These are phyloP conservation scores for Ceratosolen fusciceps DNA, from an alignment of 1,140 invertebrate species.

Conservation along the genomic window DNA sequence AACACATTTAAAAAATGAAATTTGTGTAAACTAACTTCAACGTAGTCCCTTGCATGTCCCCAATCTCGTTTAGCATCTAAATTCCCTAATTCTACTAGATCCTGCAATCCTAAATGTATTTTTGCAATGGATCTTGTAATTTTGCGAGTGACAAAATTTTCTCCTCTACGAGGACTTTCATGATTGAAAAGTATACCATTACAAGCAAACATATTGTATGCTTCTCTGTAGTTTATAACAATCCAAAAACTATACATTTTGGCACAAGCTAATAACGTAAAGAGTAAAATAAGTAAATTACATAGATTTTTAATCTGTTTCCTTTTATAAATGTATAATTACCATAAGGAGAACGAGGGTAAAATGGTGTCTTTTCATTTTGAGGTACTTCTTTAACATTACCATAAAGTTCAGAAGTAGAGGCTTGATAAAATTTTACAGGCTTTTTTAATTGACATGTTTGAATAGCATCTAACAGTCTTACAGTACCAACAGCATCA, in stretches of 20 bases:
- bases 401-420: slow-evolving; percentile 98
- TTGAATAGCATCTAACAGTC: slow-evolving; percentile 95
- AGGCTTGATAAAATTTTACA: slow-evolving; percentile 97
- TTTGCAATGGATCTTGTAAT: slow-evolving; percentile 98
- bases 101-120: slow-evolving; percentile 89
- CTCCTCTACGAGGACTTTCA: slow-evolving; percentile 96
- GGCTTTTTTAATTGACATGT: slow-evolving; percentile 89
- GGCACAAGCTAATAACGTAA: slow-evolving; percentile 85
- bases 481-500: slow-evolving; percentile 96
- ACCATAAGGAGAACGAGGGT: slow-evolving; percentile 99
- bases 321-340: slow-evolving; percentile 52
- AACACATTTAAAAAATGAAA: slow-evolving; percentile 5
- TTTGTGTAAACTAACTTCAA: slow-evolving; percentile 79
- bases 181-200: slow-evolving; percentile 99
- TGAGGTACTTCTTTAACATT: slow-evolving; percentile 97
- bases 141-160: slow-evolving; percentile 99
- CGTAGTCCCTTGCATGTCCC: slow-evolving; percentile 99
- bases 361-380: slow-evolving; percentile 98
- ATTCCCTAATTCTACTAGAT: slow-evolving; percentile 94
- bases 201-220: slow-evolving; percentile 97
- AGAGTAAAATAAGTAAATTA: slow-evolving; percentile 22
- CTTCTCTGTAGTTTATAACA: slow-evolving; percentile 97
- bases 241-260: slow-evolving; percentile 99
- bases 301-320: background rate
- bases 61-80: slow-evolving; percentile 97